Percentiles rank a stretch among this genome's conserved stretches.
Conservation (phyloP, 2,113 vertebrate genomes). For the Scalopus aquaticus region DNA sequence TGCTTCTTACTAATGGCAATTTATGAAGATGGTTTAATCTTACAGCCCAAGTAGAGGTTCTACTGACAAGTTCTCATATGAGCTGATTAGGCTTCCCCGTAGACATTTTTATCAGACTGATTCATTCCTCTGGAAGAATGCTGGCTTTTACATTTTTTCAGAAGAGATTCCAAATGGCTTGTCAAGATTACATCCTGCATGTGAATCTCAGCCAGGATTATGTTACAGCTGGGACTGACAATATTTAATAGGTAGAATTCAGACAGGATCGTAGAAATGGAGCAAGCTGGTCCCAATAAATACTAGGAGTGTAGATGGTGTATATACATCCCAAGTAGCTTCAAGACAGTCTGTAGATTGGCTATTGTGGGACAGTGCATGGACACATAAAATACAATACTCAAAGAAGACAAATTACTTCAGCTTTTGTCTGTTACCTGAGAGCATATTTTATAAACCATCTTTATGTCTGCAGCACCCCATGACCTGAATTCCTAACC, state of each 20-base stretch:
- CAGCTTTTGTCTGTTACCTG: not conserved
- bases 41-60: constrained; percentile 76
- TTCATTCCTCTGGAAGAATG: constrained; percentile 84
- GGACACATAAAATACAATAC: constrained; percentile 31
- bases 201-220: constrained; percentile 82
- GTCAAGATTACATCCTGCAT: constrained; percentile 84
- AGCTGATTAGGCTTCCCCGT: constrained; percentile 80
- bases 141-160: constrained; percentile 81
- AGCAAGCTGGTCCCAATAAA: constrained; percentile 71
- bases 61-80: constrained; percentile 81
- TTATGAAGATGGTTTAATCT: constrained; percentile 85
- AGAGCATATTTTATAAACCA: constrained; percentile 26
- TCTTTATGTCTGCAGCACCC: not conserved
- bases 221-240: constrained; percentile 76
- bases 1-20: constrained; percentile 74
- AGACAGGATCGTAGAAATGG: constrained; percentile 67
- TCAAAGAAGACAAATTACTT: constrained; percentile 43
- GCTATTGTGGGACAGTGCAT: constrained; percentile 8
- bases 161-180: constrained; percentile 84
- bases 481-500: not conserved
- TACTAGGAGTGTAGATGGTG: not conserved
- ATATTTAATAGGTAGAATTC: constrained; percentile 78
- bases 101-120: constrained; percentile 83
- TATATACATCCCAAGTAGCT: not conserved
- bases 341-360: not conserved